These are phyloP conservation scores for Sminthurides aquaticus DNA, from an alignment of 2,888 invertebrate genomes.

Conservation along the genomic window DNA sequence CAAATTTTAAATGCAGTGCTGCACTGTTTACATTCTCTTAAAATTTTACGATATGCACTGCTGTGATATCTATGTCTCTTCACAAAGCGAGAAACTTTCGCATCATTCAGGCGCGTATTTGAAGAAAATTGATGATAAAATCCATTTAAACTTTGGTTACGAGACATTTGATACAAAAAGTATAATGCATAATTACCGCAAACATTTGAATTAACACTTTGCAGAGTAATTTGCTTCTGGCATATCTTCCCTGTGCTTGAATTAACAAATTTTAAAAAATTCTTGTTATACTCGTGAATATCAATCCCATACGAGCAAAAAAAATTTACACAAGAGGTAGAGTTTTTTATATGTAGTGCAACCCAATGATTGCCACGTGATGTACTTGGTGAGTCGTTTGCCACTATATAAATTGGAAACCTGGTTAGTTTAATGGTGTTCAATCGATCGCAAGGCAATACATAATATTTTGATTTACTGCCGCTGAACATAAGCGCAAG, in stretches of 20 bases:
- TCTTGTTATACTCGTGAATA: constrained; percentile 11
- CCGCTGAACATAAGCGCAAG: constrained; percentile 4
- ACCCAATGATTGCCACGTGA: constrained; percentile 23
- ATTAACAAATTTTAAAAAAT: constrained; percentile 22
- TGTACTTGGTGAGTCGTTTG: constrained; percentile 11
- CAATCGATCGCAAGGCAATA: constrained; percentile 20
- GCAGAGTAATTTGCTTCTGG: constrained; percentile 9
- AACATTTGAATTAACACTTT: constrained; percentile 3
- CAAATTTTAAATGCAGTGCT: too few relatives aligned
- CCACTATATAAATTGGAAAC: constrained; percentile 17
- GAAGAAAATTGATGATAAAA: neutral
- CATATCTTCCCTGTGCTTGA: constrained; percentile 1
- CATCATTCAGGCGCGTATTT: too few relatives aligned
- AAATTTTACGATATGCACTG: too few relatives aligned
- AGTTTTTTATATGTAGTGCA: constrained; percentile 4
- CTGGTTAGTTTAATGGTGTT: neutral
- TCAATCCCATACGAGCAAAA: constrained; percentile 20
- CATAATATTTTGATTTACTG: constrained; percentile 4
- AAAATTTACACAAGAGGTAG: constrained; percentile 7
- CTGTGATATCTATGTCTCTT: too few relatives aligned
- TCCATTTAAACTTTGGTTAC: neutral
- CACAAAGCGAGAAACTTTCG: too few relatives aligned
- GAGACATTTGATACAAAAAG: constrained; percentile 8
- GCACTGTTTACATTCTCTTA: too few relatives aligned
- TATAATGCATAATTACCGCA: constrained; percentile 24